Conservation (phyloP, 2,888 invertebrate species). For the Leptinotarsa juncta region DNA sequence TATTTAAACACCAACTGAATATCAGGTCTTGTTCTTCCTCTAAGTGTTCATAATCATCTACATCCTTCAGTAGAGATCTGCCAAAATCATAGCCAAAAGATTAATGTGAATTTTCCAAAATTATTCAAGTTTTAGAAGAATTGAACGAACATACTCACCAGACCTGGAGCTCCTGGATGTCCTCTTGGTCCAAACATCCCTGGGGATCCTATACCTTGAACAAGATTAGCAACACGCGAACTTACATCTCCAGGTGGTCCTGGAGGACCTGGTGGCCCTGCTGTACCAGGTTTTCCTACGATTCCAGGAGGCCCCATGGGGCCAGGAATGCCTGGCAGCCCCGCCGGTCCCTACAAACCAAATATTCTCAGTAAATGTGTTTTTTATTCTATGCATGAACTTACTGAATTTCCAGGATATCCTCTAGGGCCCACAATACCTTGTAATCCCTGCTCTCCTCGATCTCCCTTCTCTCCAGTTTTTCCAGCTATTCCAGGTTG, state of each 20-base stretch:
- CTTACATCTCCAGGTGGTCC: conserved; percentile 64
- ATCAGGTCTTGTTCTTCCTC: too few species aligned
- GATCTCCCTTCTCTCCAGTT: conserved; percentile 53
- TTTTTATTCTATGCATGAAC: neutral
- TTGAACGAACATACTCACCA: conserved; percentile 61
- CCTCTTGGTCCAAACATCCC: conserved; percentile 70
- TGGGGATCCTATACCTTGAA: conserved; percentile 55
- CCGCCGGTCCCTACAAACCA: conserved; percentile 58
- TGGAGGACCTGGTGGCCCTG: conserved; percentile 65
- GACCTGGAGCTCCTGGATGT: conserved; percentile 69
- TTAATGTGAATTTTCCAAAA: too few species aligned
- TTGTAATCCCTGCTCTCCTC: conserved; percentile 49
- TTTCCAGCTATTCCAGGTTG: conserved; percentile 57
- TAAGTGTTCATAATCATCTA: too few species aligned
- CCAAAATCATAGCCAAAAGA: too few species aligned
- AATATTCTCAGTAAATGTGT: neutral
- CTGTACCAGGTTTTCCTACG: conserved; percentile 55
- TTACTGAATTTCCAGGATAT: conserved; percentile 50
- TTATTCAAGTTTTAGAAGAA: too few species aligned
- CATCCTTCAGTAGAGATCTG: too few species aligned
- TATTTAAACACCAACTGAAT: too few species aligned
- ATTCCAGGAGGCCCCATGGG: conserved; percentile 55
- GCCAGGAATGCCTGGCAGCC: conserved; percentile 62
- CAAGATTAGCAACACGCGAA: conserved; percentile 52
- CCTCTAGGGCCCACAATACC: conserved; percentile 58